Percentiles rank a stretch among this genome's conserved stretches.
phyloP scores from a whole-genome alignment of 2,113 vertebrate species.

The Macaca nemestrina region DNA sequence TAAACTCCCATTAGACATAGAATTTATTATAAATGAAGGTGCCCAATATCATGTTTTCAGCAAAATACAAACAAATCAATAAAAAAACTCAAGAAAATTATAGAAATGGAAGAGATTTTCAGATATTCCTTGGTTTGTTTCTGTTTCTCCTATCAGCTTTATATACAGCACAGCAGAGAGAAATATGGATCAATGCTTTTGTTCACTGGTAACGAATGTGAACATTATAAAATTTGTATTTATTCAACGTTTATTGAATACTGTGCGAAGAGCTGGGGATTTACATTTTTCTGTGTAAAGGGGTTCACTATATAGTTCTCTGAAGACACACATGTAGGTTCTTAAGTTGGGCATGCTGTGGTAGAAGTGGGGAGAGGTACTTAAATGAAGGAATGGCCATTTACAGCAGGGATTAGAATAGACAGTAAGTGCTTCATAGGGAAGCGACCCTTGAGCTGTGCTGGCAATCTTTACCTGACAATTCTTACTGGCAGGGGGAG shows the following conservation, averaged over 20 bases:
- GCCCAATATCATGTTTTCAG: not conserved
- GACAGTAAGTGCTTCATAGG: not conserved
- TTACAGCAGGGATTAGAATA: not conserved
- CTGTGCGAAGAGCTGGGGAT: not conserved
- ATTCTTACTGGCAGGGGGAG: not conserved
- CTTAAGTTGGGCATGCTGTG: not conserved
- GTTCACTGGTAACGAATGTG: not conserved
- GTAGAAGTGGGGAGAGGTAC: not conserved
- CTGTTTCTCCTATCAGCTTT: not conserved
- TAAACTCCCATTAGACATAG: not conserved
- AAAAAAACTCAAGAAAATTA: not conserved
- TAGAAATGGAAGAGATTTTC: constrained; percentile 12
- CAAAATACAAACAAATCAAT: not conserved
- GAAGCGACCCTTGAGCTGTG: not conserved
- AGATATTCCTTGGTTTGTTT: not conserved
- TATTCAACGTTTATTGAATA: not conserved
- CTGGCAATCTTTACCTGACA: not conserved
- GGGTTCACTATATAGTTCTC: not conserved
- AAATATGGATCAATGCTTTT: not conserved
- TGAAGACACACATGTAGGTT: not conserved
- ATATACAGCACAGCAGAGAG: not conserved
- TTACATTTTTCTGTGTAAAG: not conserved
- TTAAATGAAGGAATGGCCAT: not conserved
- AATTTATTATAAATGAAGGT: not conserved
- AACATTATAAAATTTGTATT: not conserved